Percentiles rank a stretch among this genome's conserved stretches.
phyloP scores from a whole-genome alignment of 2,797 vertebrate species.

The Pelochelys cantorii region DNA sequence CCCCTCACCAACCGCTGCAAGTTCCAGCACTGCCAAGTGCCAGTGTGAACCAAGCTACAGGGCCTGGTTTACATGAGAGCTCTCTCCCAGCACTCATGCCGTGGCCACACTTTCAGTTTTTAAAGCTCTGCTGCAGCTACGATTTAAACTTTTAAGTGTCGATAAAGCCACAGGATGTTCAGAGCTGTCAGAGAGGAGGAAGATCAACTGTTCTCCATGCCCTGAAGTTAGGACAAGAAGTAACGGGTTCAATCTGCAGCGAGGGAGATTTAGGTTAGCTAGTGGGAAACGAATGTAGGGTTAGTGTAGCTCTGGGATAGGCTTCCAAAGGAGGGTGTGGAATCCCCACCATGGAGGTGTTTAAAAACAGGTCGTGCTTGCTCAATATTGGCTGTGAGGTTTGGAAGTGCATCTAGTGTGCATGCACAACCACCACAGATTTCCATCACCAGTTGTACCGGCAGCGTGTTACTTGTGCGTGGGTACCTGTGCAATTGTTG shows the following conservation, averaged over 20 bases:
- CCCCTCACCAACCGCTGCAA: too few relatives aligned
- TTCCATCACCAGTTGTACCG: neutral
- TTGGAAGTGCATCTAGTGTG: rapidly evolving
- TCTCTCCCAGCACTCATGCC: too few relatives aligned
- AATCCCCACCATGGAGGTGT: neutral
- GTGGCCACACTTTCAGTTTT: too few relatives aligned
- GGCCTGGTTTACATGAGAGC: too few relatives aligned
- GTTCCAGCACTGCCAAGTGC: too few relatives aligned
- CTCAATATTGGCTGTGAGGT: neutral
- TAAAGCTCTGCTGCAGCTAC: too few relatives aligned
- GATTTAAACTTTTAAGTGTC: too few relatives aligned
- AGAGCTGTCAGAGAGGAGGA: neutral
- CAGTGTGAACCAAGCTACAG: too few relatives aligned
- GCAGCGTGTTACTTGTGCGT: rapidly evolving
- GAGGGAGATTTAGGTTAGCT: neutral
- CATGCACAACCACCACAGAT: rapidly evolving
- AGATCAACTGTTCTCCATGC: neutral
- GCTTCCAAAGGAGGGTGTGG: neutral
- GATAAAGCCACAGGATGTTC: too few relatives aligned
- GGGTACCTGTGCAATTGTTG: rapidly evolving
- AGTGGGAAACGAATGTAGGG: neutral
- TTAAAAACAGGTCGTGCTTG: neutral
- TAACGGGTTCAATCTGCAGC: neutral
- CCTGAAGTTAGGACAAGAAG: neutral
- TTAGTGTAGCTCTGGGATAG: neutral